Evolutionary conservation across 2,797 vertebrate genomes (phyloP).

Genomic region (Crenichthys baileyi): DNA sequence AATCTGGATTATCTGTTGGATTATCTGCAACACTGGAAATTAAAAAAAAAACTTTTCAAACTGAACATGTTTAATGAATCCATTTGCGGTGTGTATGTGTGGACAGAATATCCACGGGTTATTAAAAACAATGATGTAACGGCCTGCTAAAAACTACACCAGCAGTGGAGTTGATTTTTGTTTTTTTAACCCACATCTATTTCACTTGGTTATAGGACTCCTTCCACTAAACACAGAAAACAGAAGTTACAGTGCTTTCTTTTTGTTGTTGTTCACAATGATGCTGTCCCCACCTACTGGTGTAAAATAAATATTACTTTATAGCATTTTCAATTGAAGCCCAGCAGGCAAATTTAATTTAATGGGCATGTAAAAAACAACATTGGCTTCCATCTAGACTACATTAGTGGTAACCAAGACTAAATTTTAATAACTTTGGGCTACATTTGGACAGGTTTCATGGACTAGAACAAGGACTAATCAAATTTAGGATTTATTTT

Average conservation of each 20-base stretch:
- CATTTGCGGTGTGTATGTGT: no score
- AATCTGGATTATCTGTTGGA: no score
- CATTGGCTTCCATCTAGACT: background rate
- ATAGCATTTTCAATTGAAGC: background rate
- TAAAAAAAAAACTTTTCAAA: no score
- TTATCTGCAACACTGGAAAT: no score
- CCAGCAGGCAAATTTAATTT: background rate
- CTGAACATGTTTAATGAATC: no score
- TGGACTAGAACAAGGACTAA: background rate
- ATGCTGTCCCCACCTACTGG: background rate
- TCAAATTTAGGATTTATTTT: background rate
- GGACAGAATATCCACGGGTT: no score
- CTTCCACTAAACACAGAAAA: no score
- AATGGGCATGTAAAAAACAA: background rate
- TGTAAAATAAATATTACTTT: background rate
- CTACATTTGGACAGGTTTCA: background rate
- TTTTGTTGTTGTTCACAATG: background rate
- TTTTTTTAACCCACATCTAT: no score
- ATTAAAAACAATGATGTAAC: no score
- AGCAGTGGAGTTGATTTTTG: no score
- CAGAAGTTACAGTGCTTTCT: background rate
- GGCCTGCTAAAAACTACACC: no score
- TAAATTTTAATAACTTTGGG: background rate
- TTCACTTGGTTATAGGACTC: no score
- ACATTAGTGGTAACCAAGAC: background rate